Conservation (phyloP, 2,797 vertebrate species). For the Phyllotis vaccarum region DNA sequence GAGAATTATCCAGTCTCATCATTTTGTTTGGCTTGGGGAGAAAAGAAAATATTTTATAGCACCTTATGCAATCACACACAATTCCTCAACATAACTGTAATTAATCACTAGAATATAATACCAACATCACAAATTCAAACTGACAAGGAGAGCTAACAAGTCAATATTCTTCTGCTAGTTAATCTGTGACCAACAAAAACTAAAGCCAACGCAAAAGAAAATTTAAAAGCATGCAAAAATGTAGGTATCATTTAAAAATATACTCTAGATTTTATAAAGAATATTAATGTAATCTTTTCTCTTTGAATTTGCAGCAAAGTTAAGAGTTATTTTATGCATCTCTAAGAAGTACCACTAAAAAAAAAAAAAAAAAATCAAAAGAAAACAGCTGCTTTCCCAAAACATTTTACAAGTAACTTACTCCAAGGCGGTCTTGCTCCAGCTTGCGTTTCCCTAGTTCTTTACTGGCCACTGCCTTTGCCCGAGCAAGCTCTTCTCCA, state of each 20-base stretch:
- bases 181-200: conserved; percentile 37
- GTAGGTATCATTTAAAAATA: conserved; percentile 44
- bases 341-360: conserved; percentile 44
- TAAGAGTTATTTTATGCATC: conserved; percentile 49
- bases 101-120: conserved; percentile 29
- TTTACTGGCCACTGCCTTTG: conserved; percentile 90
- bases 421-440: conserved; percentile 87
- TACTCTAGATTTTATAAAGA: not conserved
- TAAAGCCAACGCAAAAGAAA: conserved; percentile 46
- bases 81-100: conserved; percentile 40
- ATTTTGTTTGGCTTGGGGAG: conserved; percentile 91
- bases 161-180: conserved; percentile 46
- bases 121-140: conserved; percentile 49
- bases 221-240: conserved; percentile 63
- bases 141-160: conserved; percentile 1
- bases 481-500: conserved; percentile 93
- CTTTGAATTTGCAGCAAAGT: conserved; percentile 27
- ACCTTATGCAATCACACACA: conserved; percentile 60
- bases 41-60: conserved; percentile 59
- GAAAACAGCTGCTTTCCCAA: conserved; percentile 11
- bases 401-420: conserved; percentile 86
- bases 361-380: not conserved
- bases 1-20: conserved; percentile 89
- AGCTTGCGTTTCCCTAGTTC: conserved; percentile 90
- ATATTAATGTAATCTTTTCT: conserved; percentile 36